These are phyloP conservation scores for Leptobrachium ailaonicum DNA, from an alignment of 2,113 vertebrate species.

Conservation along the genomic window DNA sequence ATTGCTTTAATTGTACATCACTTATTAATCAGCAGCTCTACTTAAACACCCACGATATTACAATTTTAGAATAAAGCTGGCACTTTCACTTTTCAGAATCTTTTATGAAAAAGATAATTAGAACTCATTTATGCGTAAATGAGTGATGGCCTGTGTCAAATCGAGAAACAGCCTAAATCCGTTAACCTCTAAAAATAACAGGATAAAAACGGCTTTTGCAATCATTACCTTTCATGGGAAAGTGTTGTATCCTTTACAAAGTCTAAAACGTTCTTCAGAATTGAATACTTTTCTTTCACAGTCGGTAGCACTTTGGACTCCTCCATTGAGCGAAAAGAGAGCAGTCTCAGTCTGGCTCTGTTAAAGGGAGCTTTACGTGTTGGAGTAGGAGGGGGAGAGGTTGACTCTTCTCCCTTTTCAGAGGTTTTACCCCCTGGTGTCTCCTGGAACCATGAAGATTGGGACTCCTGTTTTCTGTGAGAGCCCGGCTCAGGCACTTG, in stretches of 20 bases:
- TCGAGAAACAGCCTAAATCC: slow-evolving; percentile 21
- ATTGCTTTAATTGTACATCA: background rate
- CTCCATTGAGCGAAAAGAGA: slow-evolving; percentile 91
- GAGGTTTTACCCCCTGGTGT: slow-evolving; percentile 36
- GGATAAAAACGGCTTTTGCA: background rate
- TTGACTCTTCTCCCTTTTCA: slow-evolving; percentile 64
- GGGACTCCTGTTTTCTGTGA: background rate
- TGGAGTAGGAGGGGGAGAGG: slow-evolving; percentile 78
- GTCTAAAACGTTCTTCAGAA: slow-evolving; percentile 83
- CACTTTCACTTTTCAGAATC: slow-evolving; percentile 11
- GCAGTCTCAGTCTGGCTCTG: slow-evolving; percentile 84
- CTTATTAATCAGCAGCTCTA: background rate
- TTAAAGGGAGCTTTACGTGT: slow-evolving; percentile 78
- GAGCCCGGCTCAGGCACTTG: slow-evolving; percentile 46
- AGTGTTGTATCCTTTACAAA: slow-evolving; percentile 90
- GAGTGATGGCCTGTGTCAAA: slow-evolving; percentile 19
- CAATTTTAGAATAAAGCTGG: slow-evolving; percentile 1
- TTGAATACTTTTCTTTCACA: slow-evolving; percentile 84
- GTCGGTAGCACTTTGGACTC: slow-evolving; percentile 76
- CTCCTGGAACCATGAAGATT: slow-evolving; percentile 30
- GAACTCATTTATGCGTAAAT: background rate
- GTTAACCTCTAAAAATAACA: slow-evolving; percentile 33
- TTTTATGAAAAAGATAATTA: slow-evolving; percentile 34
- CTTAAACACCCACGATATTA: slow-evolving; percentile 19
- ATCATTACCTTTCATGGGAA: slow-evolving; percentile 79